A percentile compares a stretch with the other conserved stretches of the same genome.
Evolutionary conservation across 92 coral and sea anemone genomes (phyloP).

Genomic region (Desmophyllum pertusum): DNA sequence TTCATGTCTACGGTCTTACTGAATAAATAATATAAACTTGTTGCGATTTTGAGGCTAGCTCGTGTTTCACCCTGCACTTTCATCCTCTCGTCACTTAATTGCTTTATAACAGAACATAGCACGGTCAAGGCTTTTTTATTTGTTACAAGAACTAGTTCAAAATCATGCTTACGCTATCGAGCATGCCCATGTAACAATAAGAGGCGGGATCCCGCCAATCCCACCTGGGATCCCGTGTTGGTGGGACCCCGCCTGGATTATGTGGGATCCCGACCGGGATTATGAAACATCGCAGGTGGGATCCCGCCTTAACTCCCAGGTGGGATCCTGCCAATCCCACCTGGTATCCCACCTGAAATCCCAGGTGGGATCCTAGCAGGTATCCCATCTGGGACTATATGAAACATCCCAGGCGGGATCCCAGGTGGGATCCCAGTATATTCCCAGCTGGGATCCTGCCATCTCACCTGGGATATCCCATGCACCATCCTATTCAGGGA

Average conservation of each 20-base stretch:
- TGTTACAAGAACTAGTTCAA: too few species aligned
- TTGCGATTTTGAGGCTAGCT: too few species aligned
- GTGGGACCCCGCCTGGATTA: constrained; percentile 4
- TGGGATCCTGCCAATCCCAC: not conserved
- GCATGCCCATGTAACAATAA: not conserved
- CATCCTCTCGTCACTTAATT: too few species aligned
- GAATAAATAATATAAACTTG: too few species aligned
- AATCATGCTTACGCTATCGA: too few species aligned
- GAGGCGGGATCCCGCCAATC: not conserved
- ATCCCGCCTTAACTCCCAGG: not conserved
- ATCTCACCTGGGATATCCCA: too few species aligned
- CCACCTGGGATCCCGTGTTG: constrained; percentile 18
- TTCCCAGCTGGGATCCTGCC: not conserved
- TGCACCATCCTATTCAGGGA: not conserved
- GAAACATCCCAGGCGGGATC: not conserved
- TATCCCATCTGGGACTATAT: constrained; percentile 4
- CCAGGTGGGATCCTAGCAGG: constrained; percentile 4
- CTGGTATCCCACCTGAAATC: not conserved
- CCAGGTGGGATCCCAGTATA: constrained; percentile 14
- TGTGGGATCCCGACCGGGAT: constrained; percentile 25
- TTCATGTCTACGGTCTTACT: too few species aligned
- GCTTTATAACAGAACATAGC: too few species aligned
- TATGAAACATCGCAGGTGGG: constrained; percentile 2
- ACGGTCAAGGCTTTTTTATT: too few species aligned
- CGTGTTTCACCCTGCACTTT: too few species aligned